phyloP scores from a whole-genome alignment of 2,113 vertebrate genomes.

The Gracilinanus agilis region DNA sequence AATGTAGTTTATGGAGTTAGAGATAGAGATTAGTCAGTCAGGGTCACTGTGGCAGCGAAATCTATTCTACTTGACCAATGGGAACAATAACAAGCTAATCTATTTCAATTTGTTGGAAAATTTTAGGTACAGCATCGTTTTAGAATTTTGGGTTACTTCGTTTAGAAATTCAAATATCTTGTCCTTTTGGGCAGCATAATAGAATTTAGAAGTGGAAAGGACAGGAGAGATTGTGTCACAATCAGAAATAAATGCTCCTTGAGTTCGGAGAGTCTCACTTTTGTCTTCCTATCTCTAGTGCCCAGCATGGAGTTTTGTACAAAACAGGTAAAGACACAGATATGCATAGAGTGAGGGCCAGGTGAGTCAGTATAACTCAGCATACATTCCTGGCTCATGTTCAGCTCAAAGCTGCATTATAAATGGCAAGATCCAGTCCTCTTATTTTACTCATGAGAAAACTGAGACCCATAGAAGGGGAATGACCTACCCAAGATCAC shows the following conservation, averaged over 20 bases:
- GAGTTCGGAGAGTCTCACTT: not conserved
- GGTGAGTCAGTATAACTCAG: not conserved
- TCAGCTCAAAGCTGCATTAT: not conserved
- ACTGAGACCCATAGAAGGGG: not conserved
- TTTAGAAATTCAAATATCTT: not conserved
- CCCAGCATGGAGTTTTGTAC: not conserved
- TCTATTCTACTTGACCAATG: not conserved
- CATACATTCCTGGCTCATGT: not conserved
- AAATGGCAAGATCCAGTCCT: not conserved
- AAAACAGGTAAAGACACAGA: not conserved
- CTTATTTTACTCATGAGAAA: not conserved
- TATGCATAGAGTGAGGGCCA: not conserved
- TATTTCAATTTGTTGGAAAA: not conserved
- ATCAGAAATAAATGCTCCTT: not conserved
- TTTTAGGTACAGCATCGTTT: not conserved
- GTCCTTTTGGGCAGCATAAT: not conserved
- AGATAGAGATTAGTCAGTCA: not conserved
- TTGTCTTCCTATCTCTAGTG: not conserved
- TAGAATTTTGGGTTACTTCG: not conserved
- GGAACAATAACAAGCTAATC: not conserved
- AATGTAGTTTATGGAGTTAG: not conserved
- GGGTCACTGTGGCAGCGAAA: not conserved
- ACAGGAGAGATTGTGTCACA: not conserved
- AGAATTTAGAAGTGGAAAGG: not conserved
- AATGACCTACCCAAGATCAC: not conserved